A percentile compares a stretch with the other conserved stretches of the same genome.
These are phyloP conservation scores for Standfussiana lucernea DNA, from an alignment of 2,888 invertebrate genomes.

Conservation along the genomic window DNA sequence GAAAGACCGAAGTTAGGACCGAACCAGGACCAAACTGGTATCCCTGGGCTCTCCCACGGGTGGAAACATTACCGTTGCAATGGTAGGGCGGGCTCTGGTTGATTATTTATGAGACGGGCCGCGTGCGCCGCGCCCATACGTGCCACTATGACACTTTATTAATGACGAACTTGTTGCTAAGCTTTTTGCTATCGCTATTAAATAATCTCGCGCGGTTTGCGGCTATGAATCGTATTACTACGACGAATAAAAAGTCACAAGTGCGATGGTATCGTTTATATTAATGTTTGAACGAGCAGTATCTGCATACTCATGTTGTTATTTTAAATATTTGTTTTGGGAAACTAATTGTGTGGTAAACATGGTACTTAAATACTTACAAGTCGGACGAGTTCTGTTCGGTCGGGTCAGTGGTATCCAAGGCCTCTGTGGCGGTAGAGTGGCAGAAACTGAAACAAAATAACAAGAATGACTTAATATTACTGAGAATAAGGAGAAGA, in stretches of 20 bases:
- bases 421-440: conserved; percentile 97
- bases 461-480: conserved; percentile 68
- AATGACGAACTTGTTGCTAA: conserved; percentile 81
- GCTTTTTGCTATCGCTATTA: conserved; percentile 78
- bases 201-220: conserved; percentile 71
- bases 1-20: conserved; percentile 68
- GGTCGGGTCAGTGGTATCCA: conserved; percentile 98
- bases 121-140: conserved; percentile 82
- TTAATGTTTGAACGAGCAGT: conserved; percentile 69
- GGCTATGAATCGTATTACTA: conserved; percentile 71
- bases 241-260: conserved; percentile 66
- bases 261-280: conserved; percentile 72
- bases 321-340: conserved; percentile 56
- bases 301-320: conserved; percentile 58
- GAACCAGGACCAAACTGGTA: conserved; percentile 66
- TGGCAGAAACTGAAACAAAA: conserved; percentile 95
- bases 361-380: conserved; percentile 91
- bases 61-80: conserved; percentile 78
- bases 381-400: conserved; percentile 96
- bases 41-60: conserved; percentile 75
- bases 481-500: conserved; percentile 16
- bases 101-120: conserved; percentile 84
- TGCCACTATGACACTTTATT: conserved; percentile 84
- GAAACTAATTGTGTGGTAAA: conserved; percentile 46
- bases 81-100: conserved; percentile 79